A percentile compares a stretch with the other conserved stretches of the same genome.
phyloP scores from a whole-genome alignment of 2,113 vertebrate species.

The Pelusios castaneus region DNA sequence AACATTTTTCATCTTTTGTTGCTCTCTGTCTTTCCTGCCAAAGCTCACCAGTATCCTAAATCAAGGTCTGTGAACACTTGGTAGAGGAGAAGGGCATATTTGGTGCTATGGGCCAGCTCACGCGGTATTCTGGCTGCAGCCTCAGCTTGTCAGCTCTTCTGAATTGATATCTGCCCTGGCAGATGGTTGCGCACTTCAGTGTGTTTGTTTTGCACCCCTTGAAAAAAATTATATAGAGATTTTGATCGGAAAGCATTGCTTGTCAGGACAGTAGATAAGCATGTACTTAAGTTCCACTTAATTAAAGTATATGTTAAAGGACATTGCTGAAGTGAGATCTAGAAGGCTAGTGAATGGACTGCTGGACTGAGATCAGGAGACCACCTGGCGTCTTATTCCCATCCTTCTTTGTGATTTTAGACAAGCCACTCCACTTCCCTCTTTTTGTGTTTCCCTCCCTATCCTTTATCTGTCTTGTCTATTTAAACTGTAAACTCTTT shows the following conservation, averaged over 20 bases:
- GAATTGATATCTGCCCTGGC: background rate
- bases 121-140: background rate
- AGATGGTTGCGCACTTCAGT: accelerated
- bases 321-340: accelerated
- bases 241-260: background rate
- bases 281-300: background rate
- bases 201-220: background rate
- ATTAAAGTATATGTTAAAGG: background rate
- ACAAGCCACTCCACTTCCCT: background rate
- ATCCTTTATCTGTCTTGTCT: background rate
- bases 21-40: background rate
- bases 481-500: background rate
- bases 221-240: accelerated
- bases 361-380: accelerated
- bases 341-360: background rate
- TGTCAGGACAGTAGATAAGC: background rate
- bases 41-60: accelerated
- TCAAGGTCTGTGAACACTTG: background rate
- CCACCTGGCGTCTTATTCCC: background rate
- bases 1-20: background rate
- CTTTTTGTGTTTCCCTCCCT: background rate
- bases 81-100: background rate
- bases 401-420: background rate
- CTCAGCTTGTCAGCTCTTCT: accelerated
- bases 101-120: background rate